These are phyloP conservation scores for Uloborus diversus DNA, from an alignment of 1,140 invertebrate genomes.

Conservation along the genomic window DNA sequence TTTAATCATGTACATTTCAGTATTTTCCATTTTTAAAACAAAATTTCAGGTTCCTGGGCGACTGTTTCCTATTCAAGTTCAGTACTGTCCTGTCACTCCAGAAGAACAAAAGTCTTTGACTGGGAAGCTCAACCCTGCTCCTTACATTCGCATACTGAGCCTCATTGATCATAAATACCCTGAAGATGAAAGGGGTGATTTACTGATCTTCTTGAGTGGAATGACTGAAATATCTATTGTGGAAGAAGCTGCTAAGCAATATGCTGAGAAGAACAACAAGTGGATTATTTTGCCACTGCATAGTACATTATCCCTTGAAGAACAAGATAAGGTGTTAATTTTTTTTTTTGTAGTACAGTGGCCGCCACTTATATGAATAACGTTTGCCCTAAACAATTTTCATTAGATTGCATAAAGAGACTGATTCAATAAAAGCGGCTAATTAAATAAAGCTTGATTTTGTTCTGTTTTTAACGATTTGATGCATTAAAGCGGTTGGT, in stretches of 20 bases:
- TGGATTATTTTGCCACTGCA: constrained; percentile 98
- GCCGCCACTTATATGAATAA: no score
- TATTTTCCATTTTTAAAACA: constrained; percentile 92
- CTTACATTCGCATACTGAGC: constrained; percentile 91
- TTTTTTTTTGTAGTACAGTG: no score
- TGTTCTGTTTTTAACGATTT: no score
- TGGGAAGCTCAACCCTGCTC: constrained; percentile 85
- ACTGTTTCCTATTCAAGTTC: constrained; percentile 88
- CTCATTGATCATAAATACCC: constrained; percentile 73
- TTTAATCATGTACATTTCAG: no score
- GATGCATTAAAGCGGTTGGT: no score
- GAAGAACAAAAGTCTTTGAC: constrained; percentile 76
- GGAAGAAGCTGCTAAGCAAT: constrained; percentile 86
- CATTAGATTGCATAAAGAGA: no score
- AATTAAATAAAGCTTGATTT: no score
- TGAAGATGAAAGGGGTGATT: constrained; percentile 89
- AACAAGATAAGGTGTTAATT: constrained; percentile 88
- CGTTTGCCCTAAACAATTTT: no score
- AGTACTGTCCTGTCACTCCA: constrained; percentile 83
- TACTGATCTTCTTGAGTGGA: constrained; percentile 96
- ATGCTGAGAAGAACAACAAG: constrained; percentile 79
- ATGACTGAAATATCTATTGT: constrained; percentile 93
- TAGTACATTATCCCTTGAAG: constrained; percentile 88
- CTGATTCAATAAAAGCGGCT: no score
- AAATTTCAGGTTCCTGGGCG: constrained; percentile 88